Conservation (phyloP, 1,140 invertebrate genomes). For the Drosophila arawakana region DNA sequence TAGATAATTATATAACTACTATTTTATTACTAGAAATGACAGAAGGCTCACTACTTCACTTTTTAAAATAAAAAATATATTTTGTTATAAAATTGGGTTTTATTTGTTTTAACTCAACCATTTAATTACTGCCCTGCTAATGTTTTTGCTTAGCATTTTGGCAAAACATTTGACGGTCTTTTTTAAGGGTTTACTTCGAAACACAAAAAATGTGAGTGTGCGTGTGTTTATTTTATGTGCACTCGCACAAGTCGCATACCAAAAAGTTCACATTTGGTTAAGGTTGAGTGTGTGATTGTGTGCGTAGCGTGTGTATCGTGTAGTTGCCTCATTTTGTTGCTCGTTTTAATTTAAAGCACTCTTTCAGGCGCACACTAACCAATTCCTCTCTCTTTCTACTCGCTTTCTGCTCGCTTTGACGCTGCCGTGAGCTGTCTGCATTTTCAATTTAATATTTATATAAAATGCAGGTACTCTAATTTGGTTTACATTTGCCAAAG, state of each 20-base stretch:
- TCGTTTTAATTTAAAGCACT: conserved; percentile 62
- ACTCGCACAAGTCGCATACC: background rate
- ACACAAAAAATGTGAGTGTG: conserved; percentile 24
- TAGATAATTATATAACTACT: no score
- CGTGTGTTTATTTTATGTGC: conserved; percentile 9
- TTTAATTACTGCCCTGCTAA: no score
- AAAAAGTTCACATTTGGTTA: conserved; percentile 9
- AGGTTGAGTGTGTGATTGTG: conserved; percentile 1
- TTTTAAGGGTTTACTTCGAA: background rate
- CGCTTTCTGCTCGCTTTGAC: background rate
- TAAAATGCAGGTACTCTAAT: conserved; percentile 35
- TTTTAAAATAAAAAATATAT: no score
- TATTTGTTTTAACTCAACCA: no score
- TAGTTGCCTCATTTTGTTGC: conserved; percentile 52
- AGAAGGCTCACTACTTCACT: no score
- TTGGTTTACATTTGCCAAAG: conserved; percentile 31
- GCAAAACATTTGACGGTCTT: background rate
- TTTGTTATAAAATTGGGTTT: no score
- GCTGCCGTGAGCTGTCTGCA: conserved; percentile 28
- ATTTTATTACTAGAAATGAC: no score
- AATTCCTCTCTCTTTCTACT: background rate
- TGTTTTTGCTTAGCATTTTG: conserved; percentile 21
- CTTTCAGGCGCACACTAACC: conserved; percentile 32
- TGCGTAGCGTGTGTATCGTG: conserved; percentile 44
- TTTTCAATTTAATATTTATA: conserved; percentile 55